phyloP scores from a whole-genome alignment of 2,113 vertebrate genomes.

The Tupaia chinensis region DNA sequence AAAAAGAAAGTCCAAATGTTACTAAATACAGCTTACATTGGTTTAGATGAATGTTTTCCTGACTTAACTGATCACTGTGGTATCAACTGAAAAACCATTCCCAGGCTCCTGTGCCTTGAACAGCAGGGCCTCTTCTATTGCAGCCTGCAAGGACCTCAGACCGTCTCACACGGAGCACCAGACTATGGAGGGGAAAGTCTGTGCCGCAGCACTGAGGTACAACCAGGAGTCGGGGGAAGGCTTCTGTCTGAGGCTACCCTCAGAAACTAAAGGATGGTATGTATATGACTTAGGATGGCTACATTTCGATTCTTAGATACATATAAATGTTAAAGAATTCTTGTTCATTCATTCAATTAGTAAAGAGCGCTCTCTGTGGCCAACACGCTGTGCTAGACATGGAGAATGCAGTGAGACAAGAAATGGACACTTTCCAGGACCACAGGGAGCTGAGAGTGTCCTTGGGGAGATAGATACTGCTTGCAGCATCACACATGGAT shows the following conservation, averaged over 20 bases:
- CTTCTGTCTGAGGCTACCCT: not conserved
- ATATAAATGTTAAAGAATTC: not conserved
- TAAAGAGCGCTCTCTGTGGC: not conserved
- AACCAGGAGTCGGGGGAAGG: not conserved
- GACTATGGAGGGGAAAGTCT: not conserved
- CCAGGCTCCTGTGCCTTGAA: not conserved
- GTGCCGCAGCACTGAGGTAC: not conserved
- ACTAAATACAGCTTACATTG: not conserved
- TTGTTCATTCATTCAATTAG: not conserved
- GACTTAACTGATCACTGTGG: not conserved
- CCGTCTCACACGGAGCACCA: not conserved
- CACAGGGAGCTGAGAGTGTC: not conserved
- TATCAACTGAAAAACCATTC: not conserved
- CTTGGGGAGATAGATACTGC: not conserved
- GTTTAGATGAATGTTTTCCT: not conserved
- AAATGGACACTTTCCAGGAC: not conserved
- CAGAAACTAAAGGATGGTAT: not conserved
- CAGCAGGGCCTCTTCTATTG: not conserved
- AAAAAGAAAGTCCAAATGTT: not conserved
- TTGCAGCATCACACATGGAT: not conserved
- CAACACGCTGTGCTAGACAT: not conserved
- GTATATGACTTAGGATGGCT: not conserved
- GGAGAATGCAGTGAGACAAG: too few species aligned
- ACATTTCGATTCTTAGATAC: not conserved
- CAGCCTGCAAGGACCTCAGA: rapidly evolving